phyloP scores from a whole-genome alignment of 2,797 vertebrate genomes.

The Lophius americanus region DNA sequence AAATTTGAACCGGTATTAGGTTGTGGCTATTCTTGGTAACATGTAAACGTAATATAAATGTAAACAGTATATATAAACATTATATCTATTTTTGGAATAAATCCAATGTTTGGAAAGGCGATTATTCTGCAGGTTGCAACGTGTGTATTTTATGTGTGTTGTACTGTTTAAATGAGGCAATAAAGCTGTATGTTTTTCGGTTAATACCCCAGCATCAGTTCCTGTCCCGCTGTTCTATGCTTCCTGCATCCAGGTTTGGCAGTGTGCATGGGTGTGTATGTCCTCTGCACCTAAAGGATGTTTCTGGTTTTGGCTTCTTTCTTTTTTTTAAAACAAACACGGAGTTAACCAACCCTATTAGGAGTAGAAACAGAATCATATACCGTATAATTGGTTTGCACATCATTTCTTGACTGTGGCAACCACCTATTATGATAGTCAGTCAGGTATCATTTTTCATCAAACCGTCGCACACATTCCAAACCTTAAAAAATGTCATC shows the following conservation, averaged over 20 bases:
- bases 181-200: slow-evolving; percentile 75
- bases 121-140: slow-evolving; percentile 71
- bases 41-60: slow-evolving; percentile 82
- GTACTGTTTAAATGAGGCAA: slow-evolving; percentile 80
- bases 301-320: slow-evolving; percentile 23
- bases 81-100: slow-evolving; percentile 84
- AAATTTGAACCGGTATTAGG: slow-evolving; percentile 82
- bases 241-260: slow-evolving; percentile 45
- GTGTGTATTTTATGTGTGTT: slow-evolving; percentile 64
- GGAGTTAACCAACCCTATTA: neutral
- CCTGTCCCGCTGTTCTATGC: slow-evolving; percentile 64
- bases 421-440: no score
- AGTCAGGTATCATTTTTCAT: neutral
- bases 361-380: neutral
- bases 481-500: neutral
- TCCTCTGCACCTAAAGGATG: slow-evolving; percentile 47
- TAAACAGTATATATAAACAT: slow-evolving; percentile 82
- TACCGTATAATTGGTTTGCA: neutral
- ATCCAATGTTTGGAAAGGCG: slow-evolving; percentile 63
- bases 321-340: slow-evolving; percentile 4
- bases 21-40: slow-evolving; percentile 81
- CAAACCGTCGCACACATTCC: neutral
- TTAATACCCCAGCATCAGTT: slow-evolving; percentile 77
- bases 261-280: slow-evolving; percentile 25
- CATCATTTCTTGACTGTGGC: neutral